phyloP scores from a whole-genome alignment of 2,888 invertebrate genomes.

The Lochmaea crataegi region DNA sequence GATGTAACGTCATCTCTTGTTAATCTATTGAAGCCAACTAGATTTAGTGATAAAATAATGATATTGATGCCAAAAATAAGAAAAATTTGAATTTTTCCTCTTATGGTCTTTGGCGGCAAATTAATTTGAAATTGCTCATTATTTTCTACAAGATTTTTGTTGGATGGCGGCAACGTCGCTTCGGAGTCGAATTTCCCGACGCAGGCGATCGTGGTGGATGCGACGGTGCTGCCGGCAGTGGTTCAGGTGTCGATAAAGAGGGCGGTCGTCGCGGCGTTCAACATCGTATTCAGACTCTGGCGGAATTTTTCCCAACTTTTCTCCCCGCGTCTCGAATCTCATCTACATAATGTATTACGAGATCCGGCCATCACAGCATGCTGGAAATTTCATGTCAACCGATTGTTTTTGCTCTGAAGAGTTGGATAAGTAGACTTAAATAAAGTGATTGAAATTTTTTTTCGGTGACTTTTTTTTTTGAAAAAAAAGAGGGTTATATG shows the following conservation, averaged over 20 bases:
- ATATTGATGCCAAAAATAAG: too few species aligned
- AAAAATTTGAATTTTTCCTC: too few species aligned
- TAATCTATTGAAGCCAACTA: too few species aligned
- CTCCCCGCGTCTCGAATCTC: slow-evolving; percentile 24
- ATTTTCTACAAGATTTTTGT: neutral
- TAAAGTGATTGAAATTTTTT: slow-evolving; percentile 16
- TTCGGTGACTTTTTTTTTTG: neutral
- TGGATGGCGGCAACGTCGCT: slow-evolving; percentile 22
- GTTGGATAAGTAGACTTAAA: neutral
- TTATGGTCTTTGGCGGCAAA: too few species aligned
- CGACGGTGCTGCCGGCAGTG: slow-evolving; percentile 47
- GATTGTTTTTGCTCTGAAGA: slow-evolving; percentile 15
- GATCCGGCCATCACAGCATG: slow-evolving; percentile 19
- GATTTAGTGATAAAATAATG: too few species aligned
- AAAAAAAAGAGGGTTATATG: neutral
- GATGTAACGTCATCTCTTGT: too few species aligned
- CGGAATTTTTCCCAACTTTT: slow-evolving; percentile 28
- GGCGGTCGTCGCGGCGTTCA: slow-evolving; percentile 40
- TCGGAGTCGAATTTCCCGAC: slow-evolving; percentile 31
- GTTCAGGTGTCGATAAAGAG: slow-evolving; percentile 46
- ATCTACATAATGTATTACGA: slow-evolving; percentile 34
- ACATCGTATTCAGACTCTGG: slow-evolving; percentile 27
- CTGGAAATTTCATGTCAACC: slow-evolving; percentile 9
- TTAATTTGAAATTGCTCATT: too few species aligned
- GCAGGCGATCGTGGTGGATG: slow-evolving; percentile 33